Evolutionary conservation across 2,888 invertebrate genomes (phyloP), one percentile per base, ranked within the genome.

Genomic region (Trissolcus japonicus): DNA sequence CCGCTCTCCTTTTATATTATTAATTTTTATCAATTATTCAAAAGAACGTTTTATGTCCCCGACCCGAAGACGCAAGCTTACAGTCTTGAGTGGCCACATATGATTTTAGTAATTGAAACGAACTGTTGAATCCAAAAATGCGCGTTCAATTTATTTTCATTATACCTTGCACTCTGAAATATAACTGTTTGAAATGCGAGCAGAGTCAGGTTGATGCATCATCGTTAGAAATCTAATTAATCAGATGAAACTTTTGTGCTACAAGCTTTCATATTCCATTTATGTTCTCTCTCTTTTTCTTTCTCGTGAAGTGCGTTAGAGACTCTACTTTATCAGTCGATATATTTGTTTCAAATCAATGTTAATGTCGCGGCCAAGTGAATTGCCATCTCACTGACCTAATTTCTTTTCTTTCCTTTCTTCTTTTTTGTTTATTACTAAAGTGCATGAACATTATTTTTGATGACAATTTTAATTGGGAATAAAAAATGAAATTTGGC

Each of bases 201-300:
- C 14, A 4, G 14, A 43, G 43, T n/a, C 14, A 13, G 7, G 43
- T 54, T 40, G 41, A 56, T 56, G 41, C 41, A 56, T 56, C 56
- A 41, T 56, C 40, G 41, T 56, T 56, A 56, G 13, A 2, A n/a
- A 11, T 9, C 6, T 19, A 56, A 40, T 56, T 56, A 57, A 57
- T 57, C 46, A 9, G 46, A 57, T 57, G 19, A 16, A 56, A 19
- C 41, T 55, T 40, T 56, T 19, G 1, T 19, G 19, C 1, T 2
- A 19, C 17, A 41, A 43, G 43, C 0, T 13, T 43, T 11, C 43
- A 6, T 43, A 43, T 43, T 43, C 4, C 4, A 43, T 6, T 2
- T 43, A n/a, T n/a, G n/a, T n/a, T n/a, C n/a, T 43, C 6, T 43
- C 0, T 43, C 0, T n/a, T 43, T 4, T 11, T 43, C 43, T 19